Evolutionary conservation across 2,888 invertebrate species (phyloP), one percentile per base, ranked within the genome.

Genomic region (Ophraella communa): DNA sequence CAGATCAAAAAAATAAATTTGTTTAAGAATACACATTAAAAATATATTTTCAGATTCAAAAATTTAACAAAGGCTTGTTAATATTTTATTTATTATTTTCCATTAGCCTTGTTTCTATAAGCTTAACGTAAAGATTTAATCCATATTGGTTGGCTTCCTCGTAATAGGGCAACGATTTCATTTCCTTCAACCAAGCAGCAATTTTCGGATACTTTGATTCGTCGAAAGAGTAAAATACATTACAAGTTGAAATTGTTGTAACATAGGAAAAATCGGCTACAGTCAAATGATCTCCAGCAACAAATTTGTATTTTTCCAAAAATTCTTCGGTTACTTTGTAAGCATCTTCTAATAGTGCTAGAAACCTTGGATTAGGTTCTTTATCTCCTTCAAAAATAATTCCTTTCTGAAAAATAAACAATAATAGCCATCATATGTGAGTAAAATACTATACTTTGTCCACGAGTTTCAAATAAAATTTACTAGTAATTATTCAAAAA

Each of bases 301-400:
- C n/a, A n/a, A 59, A 74, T 21, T 55, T 73, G 21, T 78, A 73
- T 18, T 78, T 73, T 8, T 70, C 71, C 20, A 85, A 74, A 65
- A 79, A 79, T 23, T 71, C 71, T 64, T 85, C 84, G 72, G 84
- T 72, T 54, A 78, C 78, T 24, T 70, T 54, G 7, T 21, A 47
- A 4, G 47, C 47, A 21, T 47, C 47, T 23, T 47, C 47, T 4
- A 47, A 17, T 14, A 23, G 10, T 7, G 11, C n/a, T n/a, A 47
- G 20, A 10, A n/a, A 14, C n/a, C 23, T 47, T 11, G 47, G 47
- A 7, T 10, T 1, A 11, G 23, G 20, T 3, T 10, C 23, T 23
- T 47, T 47, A n/a, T 20, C 47, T 23, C 47, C 23, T 47, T 47
- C 47, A 17, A 21, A 23, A n/a, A 47, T 21, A 23, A 47, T 11